A percentile compares a stretch with the other conserved stretches of the same genome.
phyloP scores from a whole-genome alignment of 53 echinoderm and acorn worm genomes.

The Astropecten irregularis region DNA sequence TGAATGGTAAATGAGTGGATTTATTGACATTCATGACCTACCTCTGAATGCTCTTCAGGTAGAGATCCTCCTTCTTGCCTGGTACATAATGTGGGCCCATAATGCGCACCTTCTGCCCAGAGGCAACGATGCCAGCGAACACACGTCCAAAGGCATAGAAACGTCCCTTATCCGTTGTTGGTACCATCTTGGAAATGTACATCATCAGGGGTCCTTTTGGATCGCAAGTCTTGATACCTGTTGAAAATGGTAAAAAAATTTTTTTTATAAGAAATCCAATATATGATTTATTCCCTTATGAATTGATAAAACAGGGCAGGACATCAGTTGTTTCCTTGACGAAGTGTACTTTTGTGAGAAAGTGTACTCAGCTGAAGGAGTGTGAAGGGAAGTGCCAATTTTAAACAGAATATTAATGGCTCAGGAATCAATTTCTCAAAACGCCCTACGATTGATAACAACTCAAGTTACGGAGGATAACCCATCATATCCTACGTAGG shows the following conservation, averaged over 20 bases:
- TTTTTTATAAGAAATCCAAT: neutral
- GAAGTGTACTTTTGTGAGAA: too few relatives aligned
- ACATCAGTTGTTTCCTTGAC: too few relatives aligned
- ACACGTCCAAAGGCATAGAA: constrained; percentile 98
- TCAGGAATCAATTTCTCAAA: too few relatives aligned
- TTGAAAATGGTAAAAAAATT: neutral
- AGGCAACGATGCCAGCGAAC: constrained; percentile 81
- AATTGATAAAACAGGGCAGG: too few relatives aligned
- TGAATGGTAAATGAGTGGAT: too few relatives aligned
- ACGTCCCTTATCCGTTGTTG: constrained; percentile 91
- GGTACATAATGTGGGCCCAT: constrained; percentile 97
- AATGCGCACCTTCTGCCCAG: constrained; percentile 89
- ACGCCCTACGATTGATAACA: too few relatives aligned
- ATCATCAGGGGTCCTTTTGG: constrained; percentile 83
- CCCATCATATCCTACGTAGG: too few relatives aligned
- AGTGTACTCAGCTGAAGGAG: too few relatives aligned
- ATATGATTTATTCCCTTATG: neutral
- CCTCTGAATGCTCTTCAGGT: constrained; percentile 85
- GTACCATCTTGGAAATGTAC: constrained; percentile 99
- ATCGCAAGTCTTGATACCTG: constrained; percentile 91
- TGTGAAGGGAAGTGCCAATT: too few relatives aligned
- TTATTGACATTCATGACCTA: too few relatives aligned
- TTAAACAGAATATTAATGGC: too few relatives aligned
- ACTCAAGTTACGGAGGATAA: too few relatives aligned
- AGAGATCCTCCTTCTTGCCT: constrained; percentile 97